Conservation (phyloP, 2,888 invertebrate species). For the Timema podura region DNA sequence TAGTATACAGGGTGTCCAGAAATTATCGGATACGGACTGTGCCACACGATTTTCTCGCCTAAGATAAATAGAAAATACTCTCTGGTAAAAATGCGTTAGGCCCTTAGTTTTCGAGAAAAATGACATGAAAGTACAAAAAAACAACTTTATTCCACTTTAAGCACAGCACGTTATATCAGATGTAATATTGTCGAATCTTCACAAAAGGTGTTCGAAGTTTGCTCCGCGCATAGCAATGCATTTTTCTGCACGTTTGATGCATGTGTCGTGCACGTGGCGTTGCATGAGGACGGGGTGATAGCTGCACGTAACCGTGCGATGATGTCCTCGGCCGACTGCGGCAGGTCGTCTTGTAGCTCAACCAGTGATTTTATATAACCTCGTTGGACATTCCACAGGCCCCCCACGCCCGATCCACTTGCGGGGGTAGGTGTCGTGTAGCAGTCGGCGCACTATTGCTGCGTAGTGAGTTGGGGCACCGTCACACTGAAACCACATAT, state of each 20-base stretch:
- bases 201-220: not conserved
- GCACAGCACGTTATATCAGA: too few species aligned
- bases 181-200: not conserved
- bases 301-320: not conserved
- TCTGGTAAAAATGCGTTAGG: too few species aligned
- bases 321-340: not conserved
- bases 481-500: constrained; percentile 1
- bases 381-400: not conserved
- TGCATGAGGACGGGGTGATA: not conserved
- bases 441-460: not conserved
- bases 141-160: too few species aligned
- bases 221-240: not conserved
- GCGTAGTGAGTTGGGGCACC: not conserved
- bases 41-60: too few species aligned
- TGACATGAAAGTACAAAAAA: too few species aligned
- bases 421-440: not conserved
- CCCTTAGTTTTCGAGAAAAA: too few species aligned
- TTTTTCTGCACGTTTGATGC: not conserved
- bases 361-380: not conserved
- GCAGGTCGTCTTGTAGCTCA: not conserved
- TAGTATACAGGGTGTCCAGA: too few species aligned
- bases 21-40: too few species aligned
- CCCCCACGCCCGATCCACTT: not conserved
- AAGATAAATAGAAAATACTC: too few species aligned
- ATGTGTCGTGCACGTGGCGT: not conserved